Base-by-base conservation (phyloP, 1,140 invertebrate genomes). In the Halotydeus destructor region DNA sequence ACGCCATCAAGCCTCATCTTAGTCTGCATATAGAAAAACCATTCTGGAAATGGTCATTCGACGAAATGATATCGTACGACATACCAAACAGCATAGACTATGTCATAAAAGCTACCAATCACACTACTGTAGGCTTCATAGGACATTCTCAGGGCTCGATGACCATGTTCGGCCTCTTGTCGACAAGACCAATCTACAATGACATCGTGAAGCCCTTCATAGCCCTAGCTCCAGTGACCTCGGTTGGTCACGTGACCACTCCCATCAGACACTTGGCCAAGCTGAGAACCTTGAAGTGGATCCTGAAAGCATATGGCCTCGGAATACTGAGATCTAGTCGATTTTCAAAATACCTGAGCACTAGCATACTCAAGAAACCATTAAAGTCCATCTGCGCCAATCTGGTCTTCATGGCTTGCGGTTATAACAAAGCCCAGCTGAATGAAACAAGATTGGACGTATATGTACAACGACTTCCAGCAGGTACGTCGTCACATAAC, bases 381-480 rank as follows among this genome's bases (percentile, higher is more conserved):
- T 12, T 39, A 9, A 12, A 19, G 3, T 11, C 25, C 5, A 25
- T 47, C 34, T 48, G 46, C 26, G 12, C 12, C 3, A 48, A 49
- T 39, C 9, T 49, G 6, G 12, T 49, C 14, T 49, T 49, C 36
- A 16, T 47, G n/a, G 16, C 38, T 16, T 9, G 27, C 12, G 47
- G 47, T 19, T 49, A 30, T 27, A 36, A 49, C 38, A 22, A 16
- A 22, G 18, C 30, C 6, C n/a, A 47, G 32, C 16, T 47, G 9
- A 34, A 43, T 34, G 14, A 25, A 3, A 37, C 32, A 11, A 31
- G 40, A 22, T 42, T 34, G 6, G 18, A 24, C 0, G 67, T 76
- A 0, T 76, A 83, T 50, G 56, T 78, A 2, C 69, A 70, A 12
- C 78, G 91, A 55, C 72, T 71, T 3, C 85, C 86, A n/a, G 78